Conservation (phyloP, 2,797 vertebrate genomes). For the Lophotriccus pileatus region DNA sequence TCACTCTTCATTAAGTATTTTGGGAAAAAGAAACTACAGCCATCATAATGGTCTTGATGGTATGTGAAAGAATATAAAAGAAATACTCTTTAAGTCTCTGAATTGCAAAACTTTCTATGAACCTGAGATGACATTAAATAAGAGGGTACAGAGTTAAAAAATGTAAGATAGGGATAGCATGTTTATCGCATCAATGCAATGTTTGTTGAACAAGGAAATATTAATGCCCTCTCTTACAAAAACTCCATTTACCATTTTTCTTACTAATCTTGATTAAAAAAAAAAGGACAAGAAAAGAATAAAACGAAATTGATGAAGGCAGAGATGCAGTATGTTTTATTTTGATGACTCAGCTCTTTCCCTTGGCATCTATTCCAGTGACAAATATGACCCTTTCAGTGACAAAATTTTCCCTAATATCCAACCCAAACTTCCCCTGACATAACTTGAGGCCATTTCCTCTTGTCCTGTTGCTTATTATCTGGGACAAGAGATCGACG, state of each 20-base stretch:
- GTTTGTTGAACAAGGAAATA: neutral
- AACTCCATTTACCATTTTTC: neutral
- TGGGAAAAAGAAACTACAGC: constrained; percentile 95
- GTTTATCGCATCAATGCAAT: neutral
- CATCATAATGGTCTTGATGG: constrained; percentile 91
- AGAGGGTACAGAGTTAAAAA: neutral
- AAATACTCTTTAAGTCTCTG: neutral
- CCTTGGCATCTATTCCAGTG: neutral
- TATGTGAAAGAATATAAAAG: constrained; percentile 70
- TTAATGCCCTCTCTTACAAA: neutral
- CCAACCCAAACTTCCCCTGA: neutral
- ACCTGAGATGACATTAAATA: neutral
- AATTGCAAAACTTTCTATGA: neutral
- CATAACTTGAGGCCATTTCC: neutral
- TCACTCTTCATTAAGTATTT: constrained; percentile 89
- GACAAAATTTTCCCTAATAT: neutral
- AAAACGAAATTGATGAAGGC: neutral
- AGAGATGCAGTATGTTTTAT: neutral
- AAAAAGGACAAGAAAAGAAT: neutral
- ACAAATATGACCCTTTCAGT: neutral
- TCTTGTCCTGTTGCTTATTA: neutral
- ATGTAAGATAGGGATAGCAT: neutral
- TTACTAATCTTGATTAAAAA: neutral
- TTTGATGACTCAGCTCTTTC: neutral
- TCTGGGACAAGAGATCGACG: neutral